These are phyloP conservation scores for Falco columbarius DNA, from an alignment of 2,797 vertebrate species.

Conservation along the genomic window DNA sequence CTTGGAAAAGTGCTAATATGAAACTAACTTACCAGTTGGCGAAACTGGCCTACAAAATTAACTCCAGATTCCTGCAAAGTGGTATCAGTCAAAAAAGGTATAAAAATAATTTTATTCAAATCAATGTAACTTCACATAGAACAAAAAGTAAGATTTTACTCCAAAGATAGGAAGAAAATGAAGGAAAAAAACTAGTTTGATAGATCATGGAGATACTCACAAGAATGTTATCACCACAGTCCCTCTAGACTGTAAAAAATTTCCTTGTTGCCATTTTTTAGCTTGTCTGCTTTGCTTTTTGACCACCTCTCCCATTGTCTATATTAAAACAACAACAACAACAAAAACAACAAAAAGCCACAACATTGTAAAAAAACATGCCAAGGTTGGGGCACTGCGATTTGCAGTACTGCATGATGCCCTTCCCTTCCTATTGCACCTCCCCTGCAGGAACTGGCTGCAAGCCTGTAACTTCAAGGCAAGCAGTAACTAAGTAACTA, in stretches of 20 bases:
- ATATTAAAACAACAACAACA: neutral
- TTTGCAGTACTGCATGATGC: neutral
- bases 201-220: neutral
- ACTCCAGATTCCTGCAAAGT: neutral
- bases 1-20: neutral
- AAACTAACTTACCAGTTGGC: neutral
- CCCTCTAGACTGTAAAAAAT: neutral
- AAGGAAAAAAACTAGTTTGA: neutral
- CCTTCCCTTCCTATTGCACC: constrained; percentile 31
- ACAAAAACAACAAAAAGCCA: neutral
- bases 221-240: neutral
- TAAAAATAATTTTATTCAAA: neutral
- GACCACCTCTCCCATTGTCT: neutral
- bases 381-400: neutral
- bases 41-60: neutral
- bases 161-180: neutral
- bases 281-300: neutral
- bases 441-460: constrained; percentile 61
- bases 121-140: neutral
- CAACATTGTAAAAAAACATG: neutral
- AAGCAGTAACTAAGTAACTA: constrained; percentile 72
- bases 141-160: neutral
- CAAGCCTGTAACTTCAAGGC: constrained; percentile 65
- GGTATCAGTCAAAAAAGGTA: neutral
- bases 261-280: neutral